These are phyloP conservation scores for Perizoma flavofasciatum DNA, from an alignment of 2,888 invertebrate species.

Conservation along the genomic window DNA sequence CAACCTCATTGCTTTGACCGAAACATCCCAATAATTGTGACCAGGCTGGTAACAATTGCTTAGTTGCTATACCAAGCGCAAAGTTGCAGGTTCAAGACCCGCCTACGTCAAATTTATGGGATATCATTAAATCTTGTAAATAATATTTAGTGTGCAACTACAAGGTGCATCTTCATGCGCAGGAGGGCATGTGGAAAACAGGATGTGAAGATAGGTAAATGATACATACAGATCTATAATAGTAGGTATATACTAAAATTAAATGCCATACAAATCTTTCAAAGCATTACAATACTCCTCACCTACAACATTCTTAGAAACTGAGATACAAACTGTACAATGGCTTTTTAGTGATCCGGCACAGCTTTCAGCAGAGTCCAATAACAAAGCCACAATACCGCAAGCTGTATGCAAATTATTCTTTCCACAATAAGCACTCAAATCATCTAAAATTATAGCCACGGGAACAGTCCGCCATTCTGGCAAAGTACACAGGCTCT, in stretches of 20 bases:
- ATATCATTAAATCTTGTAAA: no score
- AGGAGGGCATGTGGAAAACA: no score
- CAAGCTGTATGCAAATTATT: constrained; percentile 63
- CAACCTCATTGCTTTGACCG: no score
- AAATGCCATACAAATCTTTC: constrained; percentile 54
- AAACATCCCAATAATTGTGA: no score
- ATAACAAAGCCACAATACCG: constrained; percentile 63
- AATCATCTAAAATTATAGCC: constrained; percentile 69
- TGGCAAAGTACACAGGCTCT: constrained; percentile 62
- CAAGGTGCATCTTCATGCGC: no score
- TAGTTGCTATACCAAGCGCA: no score
- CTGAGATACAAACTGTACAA: constrained; percentile 60
- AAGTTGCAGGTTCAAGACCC: no score
- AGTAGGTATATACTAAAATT: constrained; percentile 3
- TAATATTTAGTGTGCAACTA: no score
- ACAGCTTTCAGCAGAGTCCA: constrained; percentile 61
- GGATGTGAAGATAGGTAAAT: no score
- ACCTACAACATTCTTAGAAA: constrained; percentile 50
- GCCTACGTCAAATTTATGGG: no score
- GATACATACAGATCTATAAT: no score
- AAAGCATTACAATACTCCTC: constrained; percentile 60
- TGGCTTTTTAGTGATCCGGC: constrained; percentile 44
- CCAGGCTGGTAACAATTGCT: no score
- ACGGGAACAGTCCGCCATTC: constrained; percentile 69
- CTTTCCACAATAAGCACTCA: constrained; percentile 59